Evolutionary conservation across 2,888 invertebrate genomes (phyloP).

Genomic region (Cheilosia vulpina): DNA sequence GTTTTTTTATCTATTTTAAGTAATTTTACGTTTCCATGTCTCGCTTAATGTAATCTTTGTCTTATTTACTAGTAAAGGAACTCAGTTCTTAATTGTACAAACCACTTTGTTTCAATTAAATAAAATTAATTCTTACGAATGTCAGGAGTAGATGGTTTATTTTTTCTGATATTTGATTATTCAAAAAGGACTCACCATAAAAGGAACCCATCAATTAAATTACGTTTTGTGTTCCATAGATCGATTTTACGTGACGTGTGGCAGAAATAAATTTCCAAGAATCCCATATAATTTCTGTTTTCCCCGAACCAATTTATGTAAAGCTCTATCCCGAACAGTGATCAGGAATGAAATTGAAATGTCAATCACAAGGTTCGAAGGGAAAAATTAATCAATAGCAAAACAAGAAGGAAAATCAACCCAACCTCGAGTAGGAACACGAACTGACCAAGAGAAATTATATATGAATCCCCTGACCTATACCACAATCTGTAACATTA

Average conservation of each 20-base stretch:
- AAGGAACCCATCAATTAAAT: too few relatives aligned
- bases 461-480: conserved; percentile 19
- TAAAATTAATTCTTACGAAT: too few relatives aligned
- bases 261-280: not conserved
- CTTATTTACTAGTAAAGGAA: too few relatives aligned
- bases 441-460: conserved; percentile 40
- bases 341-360: conserved; percentile 66
- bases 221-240: not conserved
- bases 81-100: too few relatives aligned
- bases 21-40: too few relatives aligned
- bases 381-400: conserved; percentile 8
- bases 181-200: too few relatives aligned
- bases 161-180: too few relatives aligned
- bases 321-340: conserved; percentile 34
- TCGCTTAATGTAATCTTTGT: too few relatives aligned
- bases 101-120: too few relatives aligned
- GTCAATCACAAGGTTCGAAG: conserved; percentile 47
- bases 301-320: conserved; percentile 31
- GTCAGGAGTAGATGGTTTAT: too few relatives aligned
- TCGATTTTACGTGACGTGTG: not conserved
- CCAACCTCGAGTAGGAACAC: not conserved
- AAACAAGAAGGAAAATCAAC: not conserved
- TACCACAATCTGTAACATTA: conserved; percentile 36
- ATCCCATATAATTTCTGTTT: not conserved
- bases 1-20: too few relatives aligned